These are phyloP conservation scores for Threskiornis aethiopicus DNA, from an alignment of 2,797 vertebrate genomes.

Conservation along the genomic window DNA sequence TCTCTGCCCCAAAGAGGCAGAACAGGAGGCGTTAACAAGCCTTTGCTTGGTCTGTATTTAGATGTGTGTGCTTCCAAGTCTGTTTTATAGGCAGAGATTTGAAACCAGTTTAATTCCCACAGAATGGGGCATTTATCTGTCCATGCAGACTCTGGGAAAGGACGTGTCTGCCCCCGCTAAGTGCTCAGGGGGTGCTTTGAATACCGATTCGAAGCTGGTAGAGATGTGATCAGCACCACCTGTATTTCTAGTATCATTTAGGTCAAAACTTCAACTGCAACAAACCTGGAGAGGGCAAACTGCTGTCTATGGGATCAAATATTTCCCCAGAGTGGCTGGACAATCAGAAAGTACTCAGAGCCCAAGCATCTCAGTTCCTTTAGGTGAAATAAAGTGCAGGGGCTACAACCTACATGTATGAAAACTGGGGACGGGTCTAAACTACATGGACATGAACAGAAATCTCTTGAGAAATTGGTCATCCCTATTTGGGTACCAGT, in stretches of 20 bases:
- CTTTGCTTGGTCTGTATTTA: background rate
- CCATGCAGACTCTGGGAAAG: background rate
- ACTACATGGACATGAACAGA: background rate
- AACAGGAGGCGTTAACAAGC: background rate
- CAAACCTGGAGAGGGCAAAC: background rate
- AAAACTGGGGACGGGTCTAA: background rate
- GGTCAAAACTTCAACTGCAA: background rate
- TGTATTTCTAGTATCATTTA: background rate
- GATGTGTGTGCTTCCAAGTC: background rate
- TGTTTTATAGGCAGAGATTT: background rate
- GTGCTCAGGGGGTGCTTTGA: background rate
- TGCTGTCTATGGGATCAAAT: background rate
- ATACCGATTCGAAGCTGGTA: background rate
- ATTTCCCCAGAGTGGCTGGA: background rate
- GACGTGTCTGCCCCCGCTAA: fast-evolving
- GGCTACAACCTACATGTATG: background rate
- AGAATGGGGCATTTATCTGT: background rate
- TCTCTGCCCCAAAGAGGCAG: background rate
- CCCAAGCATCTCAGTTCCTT: background rate
- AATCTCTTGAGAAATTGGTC: background rate
- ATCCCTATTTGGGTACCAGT: background rate
- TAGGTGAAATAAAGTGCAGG: background rate
- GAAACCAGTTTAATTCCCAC: background rate
- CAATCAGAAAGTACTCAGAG: background rate
- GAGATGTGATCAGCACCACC: background rate